phyloP scores from a whole-genome alignment of 1,140 invertebrate genomes.

The Drosophila takahashii region DNA sequence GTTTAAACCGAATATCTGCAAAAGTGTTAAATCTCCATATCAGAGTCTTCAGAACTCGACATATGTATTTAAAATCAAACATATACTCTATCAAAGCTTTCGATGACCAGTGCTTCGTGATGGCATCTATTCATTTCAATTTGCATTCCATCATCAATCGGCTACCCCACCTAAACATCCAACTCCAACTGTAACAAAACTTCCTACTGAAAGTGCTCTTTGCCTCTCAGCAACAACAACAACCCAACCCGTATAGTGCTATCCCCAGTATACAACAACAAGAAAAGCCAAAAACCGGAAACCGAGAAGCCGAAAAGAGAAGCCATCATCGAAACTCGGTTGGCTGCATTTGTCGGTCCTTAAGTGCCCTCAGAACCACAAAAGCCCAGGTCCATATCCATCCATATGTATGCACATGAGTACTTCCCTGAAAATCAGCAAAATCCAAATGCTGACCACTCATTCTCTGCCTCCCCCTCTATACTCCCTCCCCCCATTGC shows the following conservation, averaged over 20 bases:
- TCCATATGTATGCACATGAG: neutral
- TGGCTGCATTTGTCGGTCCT: conserved; percentile 38
- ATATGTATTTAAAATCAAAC: too few relatives aligned
- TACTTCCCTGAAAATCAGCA: conserved; percentile 29
- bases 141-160: conserved; percentile 25
- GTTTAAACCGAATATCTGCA: too few relatives aligned
- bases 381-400: neutral
- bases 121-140: neutral
- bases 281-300: conserved; percentile 19
- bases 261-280: neutral
- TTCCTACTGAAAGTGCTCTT: conserved; percentile 20
- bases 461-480: conserved; percentile 13
- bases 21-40: too few relatives aligned
- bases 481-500: neutral
- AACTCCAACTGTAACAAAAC: conserved; percentile 13
- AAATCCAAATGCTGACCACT: conserved; percentile 41
- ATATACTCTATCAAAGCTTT: neutral
- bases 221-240: conserved; percentile 1
- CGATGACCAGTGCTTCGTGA: neutral
- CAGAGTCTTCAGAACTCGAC: too few relatives aligned
- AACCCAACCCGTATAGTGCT: conserved; percentile 5
- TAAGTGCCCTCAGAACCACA: conserved; percentile 9
- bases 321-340: conserved; percentile 27
- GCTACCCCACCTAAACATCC: neutral
- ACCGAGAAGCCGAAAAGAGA: conserved; percentile 25